These are phyloP conservation scores for Microtus ochrogaster DNA, from an alignment of 2,113 vertebrate species.

Conservation along the genomic window DNA sequence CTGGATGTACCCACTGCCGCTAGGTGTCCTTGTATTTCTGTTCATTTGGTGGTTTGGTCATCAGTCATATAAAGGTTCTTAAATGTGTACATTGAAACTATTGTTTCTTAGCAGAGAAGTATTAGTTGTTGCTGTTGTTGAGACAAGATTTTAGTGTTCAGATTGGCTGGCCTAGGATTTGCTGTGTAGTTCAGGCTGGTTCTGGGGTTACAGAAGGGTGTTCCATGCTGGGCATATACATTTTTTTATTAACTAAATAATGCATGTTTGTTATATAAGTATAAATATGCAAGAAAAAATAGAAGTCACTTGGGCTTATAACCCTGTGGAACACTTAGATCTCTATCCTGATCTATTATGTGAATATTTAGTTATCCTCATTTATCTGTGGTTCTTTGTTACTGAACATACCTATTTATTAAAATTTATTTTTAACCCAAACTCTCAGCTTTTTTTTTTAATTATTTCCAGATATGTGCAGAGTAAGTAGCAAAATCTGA, in stretches of 20 bases:
- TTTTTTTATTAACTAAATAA: background rate
- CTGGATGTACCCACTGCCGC: background rate
- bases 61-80: background rate
- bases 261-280: background rate
- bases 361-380: background rate
- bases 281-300: conserved; percentile 37
- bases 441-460: background rate
- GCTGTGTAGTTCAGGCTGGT: background rate
- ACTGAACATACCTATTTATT: background rate
- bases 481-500: background rate
- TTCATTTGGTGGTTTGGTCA: background rate
- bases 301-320: background rate
- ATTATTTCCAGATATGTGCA: background rate
- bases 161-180: background rate
- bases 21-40: background rate
- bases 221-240: background rate
- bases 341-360: too few relatives aligned
- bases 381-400: background rate
- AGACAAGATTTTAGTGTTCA: background rate
- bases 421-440: background rate
- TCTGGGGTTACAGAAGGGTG: background rate
- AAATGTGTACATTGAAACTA: background rate
- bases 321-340: too few relatives aligned
- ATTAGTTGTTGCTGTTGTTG: background rate
- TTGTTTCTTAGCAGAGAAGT: background rate